Evolutionary conservation across 2,797 vertebrate species (phyloP).

Genomic region (Pyrrhura leucotis): DNA sequence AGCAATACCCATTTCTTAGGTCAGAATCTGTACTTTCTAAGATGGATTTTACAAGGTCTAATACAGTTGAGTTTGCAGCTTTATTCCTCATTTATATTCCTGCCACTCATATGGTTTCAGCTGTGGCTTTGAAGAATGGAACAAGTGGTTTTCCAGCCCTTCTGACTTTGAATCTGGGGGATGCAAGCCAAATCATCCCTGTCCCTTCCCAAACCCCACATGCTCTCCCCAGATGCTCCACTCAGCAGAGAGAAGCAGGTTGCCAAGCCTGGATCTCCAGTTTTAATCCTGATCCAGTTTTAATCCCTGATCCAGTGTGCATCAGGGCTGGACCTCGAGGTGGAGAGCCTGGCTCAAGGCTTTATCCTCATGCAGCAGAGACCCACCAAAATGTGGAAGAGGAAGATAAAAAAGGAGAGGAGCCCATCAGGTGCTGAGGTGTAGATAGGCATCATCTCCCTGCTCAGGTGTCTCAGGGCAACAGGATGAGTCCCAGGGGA

Average conservation of each 20-base stretch:
- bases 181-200: background rate
- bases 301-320: background rate
- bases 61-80: background rate
- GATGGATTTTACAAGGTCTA: background rate
- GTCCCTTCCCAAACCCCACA: background rate
- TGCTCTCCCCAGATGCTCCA: background rate
- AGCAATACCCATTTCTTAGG: background rate
- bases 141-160: background rate
- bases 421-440: background rate
- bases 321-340: background rate
- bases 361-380: background rate
- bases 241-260: background rate
- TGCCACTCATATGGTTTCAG: background rate
- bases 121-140: background rate
- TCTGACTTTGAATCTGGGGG: too few relatives aligned
- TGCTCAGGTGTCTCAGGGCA: background rate
- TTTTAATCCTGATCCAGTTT: background rate
- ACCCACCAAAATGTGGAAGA: background rate
- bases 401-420: background rate
- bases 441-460: rapidly evolving
- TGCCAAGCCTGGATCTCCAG: rapidly evolving
- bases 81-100: background rate
- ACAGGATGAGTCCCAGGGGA: background rate
- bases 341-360: background rate
- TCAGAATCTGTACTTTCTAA: background rate